Base-by-base conservation (phyloP, 2,113 vertebrate species). In the Calidris pugnax region DNA sequence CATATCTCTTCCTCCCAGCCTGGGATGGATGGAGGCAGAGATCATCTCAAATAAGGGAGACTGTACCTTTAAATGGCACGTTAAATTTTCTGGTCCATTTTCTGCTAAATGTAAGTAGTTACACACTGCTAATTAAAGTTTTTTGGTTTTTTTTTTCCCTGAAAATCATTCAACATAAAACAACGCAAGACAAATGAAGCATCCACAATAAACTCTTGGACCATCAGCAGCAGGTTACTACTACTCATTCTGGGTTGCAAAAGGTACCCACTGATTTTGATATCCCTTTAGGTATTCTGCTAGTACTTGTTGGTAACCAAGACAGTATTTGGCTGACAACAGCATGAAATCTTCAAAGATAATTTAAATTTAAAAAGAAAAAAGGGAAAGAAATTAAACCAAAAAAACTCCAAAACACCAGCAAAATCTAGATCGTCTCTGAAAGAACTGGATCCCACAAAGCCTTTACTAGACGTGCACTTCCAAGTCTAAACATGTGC, bases 321-420 rank as follows among this genome's bases (percentile, higher is more conserved):
- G 53, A 23, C 32, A 13, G 16, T 4, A 11, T 62, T 45, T 2
- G 9, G 56, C 15, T 67, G 78, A 5, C 0, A 1, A 45, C 35
- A 35, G 76, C 53, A 55, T 5, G 33, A 51, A 57, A 47, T 7
- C 30, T 41, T 62, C 48, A 41, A 41, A 20, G 53, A 30, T 27
- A 16, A 30, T 27, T 77, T 23, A 67, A 35, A 67, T 32, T 13
- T 2, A 53, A 68, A 57, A 27, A 37, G 19, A 41, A 9, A 30
- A 7, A 11, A 11, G 10, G 18, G 14, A 22, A 18, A 80, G 13
- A 26, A 88, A 59, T n/a, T 43, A 14, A 48, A 59, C 37, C 35
- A 23, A 72, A 33, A 62, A 45, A 51, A 10, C 20, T 26, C 28
- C 23, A 68, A 84, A 85, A 28, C 43, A 27, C 17, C n/a, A 48